Percentiles rank a stretch among this genome's conserved stretches.
Evolutionary conservation across 2,113 vertebrate species (phyloP).

Genomic region (Calidris pygmaea): DNA sequence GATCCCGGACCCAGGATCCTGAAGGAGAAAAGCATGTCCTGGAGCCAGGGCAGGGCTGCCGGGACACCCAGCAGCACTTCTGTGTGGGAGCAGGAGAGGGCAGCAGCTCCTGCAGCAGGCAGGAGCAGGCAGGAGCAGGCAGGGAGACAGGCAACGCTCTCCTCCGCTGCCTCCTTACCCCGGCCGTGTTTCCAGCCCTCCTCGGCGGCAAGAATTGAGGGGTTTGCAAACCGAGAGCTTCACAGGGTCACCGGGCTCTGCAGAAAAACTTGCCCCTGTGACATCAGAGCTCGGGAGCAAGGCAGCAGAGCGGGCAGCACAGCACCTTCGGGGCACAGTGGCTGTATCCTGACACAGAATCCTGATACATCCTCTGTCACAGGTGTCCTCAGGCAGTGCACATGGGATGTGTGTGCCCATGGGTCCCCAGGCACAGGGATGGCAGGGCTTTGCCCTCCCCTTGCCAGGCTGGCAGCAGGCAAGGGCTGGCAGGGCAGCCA

Average conservation of each 20-base stretch:
- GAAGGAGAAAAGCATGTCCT: neutral
- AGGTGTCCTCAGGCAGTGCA: neutral
- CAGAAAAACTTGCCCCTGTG: neutral
- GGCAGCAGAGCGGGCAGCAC: neutral
- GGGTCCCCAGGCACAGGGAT: rapidly evolving
- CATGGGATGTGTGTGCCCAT: rapidly evolving
- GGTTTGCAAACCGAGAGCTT: rapidly evolving
- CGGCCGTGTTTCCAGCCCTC: neutral
- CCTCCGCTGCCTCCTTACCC: neutral
- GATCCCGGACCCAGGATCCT: neutral
- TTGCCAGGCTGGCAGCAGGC: neutral
- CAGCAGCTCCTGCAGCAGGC: neutral
- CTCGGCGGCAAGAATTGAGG: neutral
- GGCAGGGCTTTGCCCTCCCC: neutral
- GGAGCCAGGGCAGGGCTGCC: neutral
- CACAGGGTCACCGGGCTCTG: neutral
- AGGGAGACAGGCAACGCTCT: neutral
- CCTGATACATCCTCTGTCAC: neutral
- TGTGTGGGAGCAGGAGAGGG: neutral
- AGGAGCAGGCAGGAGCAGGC: neutral
- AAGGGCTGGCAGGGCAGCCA: neutral
- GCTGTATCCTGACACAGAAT: rapidly evolving
- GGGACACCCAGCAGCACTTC: neutral
- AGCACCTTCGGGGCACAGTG: neutral
- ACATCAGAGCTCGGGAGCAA: rapidly evolving